Base-by-base conservation (phyloP, 64 coral and sea anemone genomes). In the Dendronephthya gigantea region DNA sequence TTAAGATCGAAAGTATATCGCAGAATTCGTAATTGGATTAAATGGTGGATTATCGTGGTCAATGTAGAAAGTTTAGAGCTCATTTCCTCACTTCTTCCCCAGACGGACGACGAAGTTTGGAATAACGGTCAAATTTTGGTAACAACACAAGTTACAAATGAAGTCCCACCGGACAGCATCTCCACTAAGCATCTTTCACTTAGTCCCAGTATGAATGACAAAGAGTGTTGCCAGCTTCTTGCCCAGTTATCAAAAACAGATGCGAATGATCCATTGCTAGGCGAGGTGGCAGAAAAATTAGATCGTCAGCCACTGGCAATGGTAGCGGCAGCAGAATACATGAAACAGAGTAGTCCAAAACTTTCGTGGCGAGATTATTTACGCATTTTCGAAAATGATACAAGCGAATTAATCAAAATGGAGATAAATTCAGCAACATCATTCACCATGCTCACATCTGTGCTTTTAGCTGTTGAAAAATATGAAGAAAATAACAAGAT, bases 291-390 rank as follows among this genome's bases (percentile, higher is more conserved):
- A 52, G 50, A 52, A 22, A 12, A 52, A 22, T 52, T 52, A 52
- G 50, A 52, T 52, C 50, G 8, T 52, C 50, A 52, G 23, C 50
- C 50, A 16, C 50, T 52, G 8, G 50, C 50, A 52, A 52, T 52
- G 50, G 50, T 22, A 16, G 50, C 50, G n/a, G 50, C 47, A 32
- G 8, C 28, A 32, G 55, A 11, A 17, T 48, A 84, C 2, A 48
- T 33, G 23, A 56, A 52, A 10, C 1, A 22, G 23, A 16, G 23
- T 22, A 8, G 23, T 12, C 50, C n/a, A n/a, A 22, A 84, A 50
- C 51, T 40, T 17, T 66, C 68, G 16, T 92, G 86, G 86, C 4
- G 56, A 22, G 84, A 85, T 29, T 92, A 92, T 40, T 81, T 88
- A 38, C 19, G 40, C 40, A 88, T 49, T 4, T 41, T 88, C 17